Conservation (phyloP, 2,888 invertebrate species). For the Miltochrista miniata region DNA sequence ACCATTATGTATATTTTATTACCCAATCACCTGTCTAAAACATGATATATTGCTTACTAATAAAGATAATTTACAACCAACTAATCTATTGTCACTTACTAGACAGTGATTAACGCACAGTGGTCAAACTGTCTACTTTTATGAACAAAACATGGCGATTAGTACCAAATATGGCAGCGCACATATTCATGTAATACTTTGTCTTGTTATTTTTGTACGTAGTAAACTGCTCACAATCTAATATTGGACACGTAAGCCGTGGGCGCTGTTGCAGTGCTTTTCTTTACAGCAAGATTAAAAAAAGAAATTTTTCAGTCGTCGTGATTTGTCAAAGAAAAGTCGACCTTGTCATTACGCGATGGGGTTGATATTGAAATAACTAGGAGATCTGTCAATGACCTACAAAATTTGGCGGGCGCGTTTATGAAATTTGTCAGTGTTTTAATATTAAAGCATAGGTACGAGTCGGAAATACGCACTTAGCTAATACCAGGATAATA, state of each 20-base stretch:
- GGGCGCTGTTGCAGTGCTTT: constrained; percentile 55
- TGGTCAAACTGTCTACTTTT: constrained; percentile 5
- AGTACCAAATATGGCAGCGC: constrained; percentile 9
- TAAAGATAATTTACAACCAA: constrained; percentile 6
- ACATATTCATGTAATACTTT: constrained; percentile 29
- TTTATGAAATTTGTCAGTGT: constrained; percentile 17
- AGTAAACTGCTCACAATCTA: constrained; percentile 44
- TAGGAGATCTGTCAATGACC: constrained; percentile 16
- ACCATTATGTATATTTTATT: constrained; percentile 8
- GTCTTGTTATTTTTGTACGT: constrained; percentile 39
- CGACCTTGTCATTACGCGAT: constrained; percentile 15
- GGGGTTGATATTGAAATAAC: constrained; percentile 6
- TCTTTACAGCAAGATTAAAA: constrained; percentile 49
- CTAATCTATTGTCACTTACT: not conserved
- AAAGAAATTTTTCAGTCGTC: constrained; percentile 33
- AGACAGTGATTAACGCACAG: constrained; percentile 10
- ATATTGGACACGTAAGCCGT: constrained; percentile 46
- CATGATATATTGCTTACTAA: constrained; percentile 4
- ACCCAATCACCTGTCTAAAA: constrained; percentile 8
- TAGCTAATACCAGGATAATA: no score
- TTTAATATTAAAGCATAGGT: constrained; percentile 19
- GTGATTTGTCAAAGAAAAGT: constrained; percentile 21
- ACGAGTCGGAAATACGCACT: constrained; percentile 4
- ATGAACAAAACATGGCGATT: constrained; percentile 14
- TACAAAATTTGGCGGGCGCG: constrained; percentile 22